Conservation (phyloP, 2,888 invertebrate species). For the Exocentrus adspersus region DNA sequence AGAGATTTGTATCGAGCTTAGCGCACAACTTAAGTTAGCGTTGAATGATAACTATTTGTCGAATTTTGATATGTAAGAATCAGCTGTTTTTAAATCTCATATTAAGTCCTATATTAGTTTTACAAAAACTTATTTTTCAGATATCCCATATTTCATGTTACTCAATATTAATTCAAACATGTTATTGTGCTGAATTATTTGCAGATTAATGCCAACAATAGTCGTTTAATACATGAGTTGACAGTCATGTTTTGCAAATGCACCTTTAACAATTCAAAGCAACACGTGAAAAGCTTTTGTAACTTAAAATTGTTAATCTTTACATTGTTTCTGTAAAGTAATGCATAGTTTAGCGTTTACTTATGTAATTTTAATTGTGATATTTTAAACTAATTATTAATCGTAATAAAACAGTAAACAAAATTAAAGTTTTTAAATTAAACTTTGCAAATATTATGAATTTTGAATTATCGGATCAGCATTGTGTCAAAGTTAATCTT, state of each 20-base stretch:
- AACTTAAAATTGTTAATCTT: not conserved
- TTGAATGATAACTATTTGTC: conserved; percentile 37
- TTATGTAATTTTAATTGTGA: conserved; percentile 12
- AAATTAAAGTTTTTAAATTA: too few species aligned
- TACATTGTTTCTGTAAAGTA: not conserved
- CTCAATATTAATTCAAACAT: too few species aligned
- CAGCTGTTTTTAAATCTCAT: conserved; percentile 17
- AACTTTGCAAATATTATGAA: too few species aligned
- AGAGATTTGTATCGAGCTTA: conserved; percentile 61
- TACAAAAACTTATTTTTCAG: not conserved
- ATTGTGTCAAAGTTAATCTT: too few species aligned
- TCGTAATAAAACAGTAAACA: too few species aligned
- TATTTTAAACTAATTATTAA: conserved; percentile 9
- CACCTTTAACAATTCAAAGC: too few species aligned
- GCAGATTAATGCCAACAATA: too few species aligned
- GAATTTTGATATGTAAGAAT: not conserved
- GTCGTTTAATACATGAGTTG: too few species aligned
- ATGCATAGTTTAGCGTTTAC: conserved; percentile 1
- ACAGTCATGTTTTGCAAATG: too few species aligned
- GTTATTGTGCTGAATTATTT: too few species aligned
- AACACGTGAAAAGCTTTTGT: conserved; percentile 4
- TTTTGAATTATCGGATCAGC: too few species aligned
- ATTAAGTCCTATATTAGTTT: not conserved
- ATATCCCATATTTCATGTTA: too few species aligned
- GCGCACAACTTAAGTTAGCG: conserved; percentile 48